Percentiles rank a stretch among this genome's conserved stretches.
Conservation (phyloP, 2,797 vertebrate species). For the Acanthornis magna region DNA sequence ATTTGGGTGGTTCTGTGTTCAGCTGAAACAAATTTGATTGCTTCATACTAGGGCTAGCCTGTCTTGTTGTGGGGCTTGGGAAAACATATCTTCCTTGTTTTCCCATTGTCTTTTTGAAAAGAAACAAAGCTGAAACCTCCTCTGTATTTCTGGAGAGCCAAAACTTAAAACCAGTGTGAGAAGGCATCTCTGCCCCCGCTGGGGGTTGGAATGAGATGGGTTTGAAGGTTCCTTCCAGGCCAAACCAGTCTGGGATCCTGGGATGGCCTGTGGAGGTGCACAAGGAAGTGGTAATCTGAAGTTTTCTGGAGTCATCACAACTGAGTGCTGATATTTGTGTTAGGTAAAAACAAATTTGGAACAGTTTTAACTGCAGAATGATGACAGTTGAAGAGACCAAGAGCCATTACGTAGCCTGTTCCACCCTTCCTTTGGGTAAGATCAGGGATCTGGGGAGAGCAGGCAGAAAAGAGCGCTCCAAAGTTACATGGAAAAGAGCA, state of each 20-base stretch:
- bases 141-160: neutral
- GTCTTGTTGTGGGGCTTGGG: neutral
- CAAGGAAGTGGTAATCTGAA: neutral
- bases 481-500: neutral
- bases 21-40: conserved; percentile 42
- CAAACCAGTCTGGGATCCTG: neutral
- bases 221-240: neutral
- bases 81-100: neutral
- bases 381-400: neutral
- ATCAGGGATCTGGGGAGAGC: neutral
- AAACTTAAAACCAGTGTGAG: neutral
- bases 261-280: neutral
- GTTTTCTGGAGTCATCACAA: neutral
- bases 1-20: conserved; percentile 33
- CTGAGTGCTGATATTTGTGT: neutral
- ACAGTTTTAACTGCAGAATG: neutral
- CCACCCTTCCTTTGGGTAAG: neutral
- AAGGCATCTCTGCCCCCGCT: neutral
- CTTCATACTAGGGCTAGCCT: neutral
- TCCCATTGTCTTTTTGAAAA: conserved; percentile 15
- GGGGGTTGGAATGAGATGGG: neutral
- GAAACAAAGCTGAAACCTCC: neutral
- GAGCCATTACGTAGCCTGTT: neutral
- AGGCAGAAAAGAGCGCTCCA: neutral
- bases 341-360: neutral